Evolutionary conservation across 2,888 invertebrate genomes (phyloP), one percentile per base, ranked within the genome.

Genomic region (Saturnia pavonia): DNA sequence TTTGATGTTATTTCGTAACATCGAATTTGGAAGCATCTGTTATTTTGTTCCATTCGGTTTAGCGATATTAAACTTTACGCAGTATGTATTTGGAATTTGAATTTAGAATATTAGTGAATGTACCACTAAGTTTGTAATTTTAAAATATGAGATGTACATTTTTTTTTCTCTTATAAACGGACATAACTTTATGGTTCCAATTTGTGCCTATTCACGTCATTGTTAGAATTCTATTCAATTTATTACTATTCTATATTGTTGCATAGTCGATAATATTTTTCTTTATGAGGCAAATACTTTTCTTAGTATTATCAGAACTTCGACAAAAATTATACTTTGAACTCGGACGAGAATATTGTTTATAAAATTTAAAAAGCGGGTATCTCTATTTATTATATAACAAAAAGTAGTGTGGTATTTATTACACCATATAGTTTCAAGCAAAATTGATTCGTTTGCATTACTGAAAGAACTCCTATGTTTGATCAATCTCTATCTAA

Each of bases 151-250:
- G 82, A 75, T 73, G 69, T 74, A 73, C 83, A 83, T 80, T 72
- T 80, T 82, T 86, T 86, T 85, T 85, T 27, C 22, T 22, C 22
- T 84, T 82, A 75, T 75, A 74, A 77, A 85, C 76, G 85, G 84
- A 90, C 92, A 90, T 89, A 89, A 90, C 91, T 91, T 88, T 88
- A 89, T 86, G 88, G 87, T 76, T 90, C 82, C 88, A 91, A 92
- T 92, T 92, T 91, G 91, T 89, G 88, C 80, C 87, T 83, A 89
- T 92, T 90, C 88, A 89, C 84, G 76, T 79, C 80, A 84, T 88
- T 89, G 88, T 89, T 80, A 72, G 70, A 71, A 75, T 74, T 75
- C 72, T 77, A 73, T 77, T 74, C 72, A 73, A 78, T 77, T 86
- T 86, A 86, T 85, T 78, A 80, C 80, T 79, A 82, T 84, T 82